Base-by-base conservation (phyloP, 2,888 invertebrate genomes). In the Actias luna region DNA sequence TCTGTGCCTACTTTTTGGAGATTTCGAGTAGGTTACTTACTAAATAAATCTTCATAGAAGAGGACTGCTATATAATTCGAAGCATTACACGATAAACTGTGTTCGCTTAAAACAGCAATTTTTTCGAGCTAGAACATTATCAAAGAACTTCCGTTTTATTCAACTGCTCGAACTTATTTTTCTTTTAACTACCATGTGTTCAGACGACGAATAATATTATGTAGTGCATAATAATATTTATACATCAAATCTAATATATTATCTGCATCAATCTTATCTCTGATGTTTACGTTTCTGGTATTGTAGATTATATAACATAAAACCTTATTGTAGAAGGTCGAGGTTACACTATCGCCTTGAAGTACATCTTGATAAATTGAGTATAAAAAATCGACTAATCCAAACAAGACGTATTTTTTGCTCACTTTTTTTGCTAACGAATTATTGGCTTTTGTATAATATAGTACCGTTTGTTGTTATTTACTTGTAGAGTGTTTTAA, bases 331-430 rank as follows among this genome's bases (percentile, higher is more conserved):
- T 22, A 29, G 29, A 55, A 55, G 55, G 55, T 29, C 29, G 29
- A 55, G 55, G 55, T 55, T 55, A 55, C 55, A n/a, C 55, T 29
- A 29, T 25, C 8, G 22, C 55, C 55, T 55, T 55, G 16, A 29
- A 29, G 27, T 55, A n/a, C 55, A 55, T 55, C 55, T 55, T 55
- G 16, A 55, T 55, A 29, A 55, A 55, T 29, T 7, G 55, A 52
- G 7, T 29, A 16, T 16, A 25, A 55, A 55, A 55, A 27, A 8
- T 16, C 5, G 14, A 16, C 29, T 4, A 27, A 27, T 25, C n/a
- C 50, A 27, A 52, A 52, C 12, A 5, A 29, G n/a, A 55, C 18
- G 29, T 27, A 29, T 55, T 55, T 55, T 29, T 55, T 55, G 29
- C 12, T 50, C 46, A 50, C 25, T 25, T 14, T 50, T 50, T 50